Evolutionary conservation across 2,797 vertebrate species (phyloP).

Genomic region (Monodelphis domestica): DNA sequence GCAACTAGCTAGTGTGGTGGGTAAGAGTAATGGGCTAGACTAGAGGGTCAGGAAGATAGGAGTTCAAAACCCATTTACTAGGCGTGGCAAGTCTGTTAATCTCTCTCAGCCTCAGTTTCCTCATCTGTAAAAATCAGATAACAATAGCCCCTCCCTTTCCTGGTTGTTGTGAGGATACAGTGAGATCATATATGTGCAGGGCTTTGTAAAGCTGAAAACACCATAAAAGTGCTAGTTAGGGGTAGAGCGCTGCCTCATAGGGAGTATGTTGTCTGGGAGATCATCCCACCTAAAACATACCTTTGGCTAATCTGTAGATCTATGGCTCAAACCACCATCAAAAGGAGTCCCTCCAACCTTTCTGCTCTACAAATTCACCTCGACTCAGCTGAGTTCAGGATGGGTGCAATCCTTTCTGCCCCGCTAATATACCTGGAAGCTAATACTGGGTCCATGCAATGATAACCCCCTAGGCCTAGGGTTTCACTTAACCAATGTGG

Average conservation of each 20-base stretch:
- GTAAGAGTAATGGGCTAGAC: not conserved
- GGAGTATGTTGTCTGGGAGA: not conserved
- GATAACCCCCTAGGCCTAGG: too few relatives aligned
- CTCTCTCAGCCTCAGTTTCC: not conserved
- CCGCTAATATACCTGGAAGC: not conserved
- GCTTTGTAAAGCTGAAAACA: too few relatives aligned
- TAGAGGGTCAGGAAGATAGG: not conserved
- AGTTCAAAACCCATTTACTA: not conserved
- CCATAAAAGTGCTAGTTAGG: not conserved
- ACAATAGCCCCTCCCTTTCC: not conserved
- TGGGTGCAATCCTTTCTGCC: not conserved
- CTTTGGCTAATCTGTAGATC: not conserved
- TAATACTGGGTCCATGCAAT: not conserved
- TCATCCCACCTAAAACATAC: too few relatives aligned
- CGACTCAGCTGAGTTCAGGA: not conserved
- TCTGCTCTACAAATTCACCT: not conserved
- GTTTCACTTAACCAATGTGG: not conserved
- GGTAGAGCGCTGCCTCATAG: too few relatives aligned
- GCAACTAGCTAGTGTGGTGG: not conserved
- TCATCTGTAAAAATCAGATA: not conserved
- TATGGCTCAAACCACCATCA: not conserved
- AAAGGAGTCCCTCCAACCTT: not conserved
- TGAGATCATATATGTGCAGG: not conserved
- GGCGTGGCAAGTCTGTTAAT: not conserved
- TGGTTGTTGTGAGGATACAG: not conserved